phyloP scores from a whole-genome alignment of 2,797 vertebrate species.

The Discoglossus pictus region DNA sequence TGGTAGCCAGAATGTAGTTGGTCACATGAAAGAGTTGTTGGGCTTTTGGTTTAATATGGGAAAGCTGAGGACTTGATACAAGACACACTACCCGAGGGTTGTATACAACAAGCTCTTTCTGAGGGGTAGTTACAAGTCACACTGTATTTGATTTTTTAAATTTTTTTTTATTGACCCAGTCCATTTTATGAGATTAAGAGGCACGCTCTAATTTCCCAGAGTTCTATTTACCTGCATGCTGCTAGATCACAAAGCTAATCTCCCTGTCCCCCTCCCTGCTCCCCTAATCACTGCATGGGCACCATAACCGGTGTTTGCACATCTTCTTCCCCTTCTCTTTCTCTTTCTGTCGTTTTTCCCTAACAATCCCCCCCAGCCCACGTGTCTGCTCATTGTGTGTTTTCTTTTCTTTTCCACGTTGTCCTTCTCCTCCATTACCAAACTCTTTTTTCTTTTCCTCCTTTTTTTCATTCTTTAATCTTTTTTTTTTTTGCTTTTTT shows the following conservation, averaged over 20 bases:
- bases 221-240: conserved; percentile 83
- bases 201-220: conserved; percentile 66
- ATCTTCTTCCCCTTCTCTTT: conserved; percentile 67
- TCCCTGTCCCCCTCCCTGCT: conserved; percentile 59
- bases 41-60: no score
- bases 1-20: no score
- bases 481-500: conserved; percentile 61
- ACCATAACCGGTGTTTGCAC: conserved; percentile 77
- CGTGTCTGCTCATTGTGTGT: conserved; percentile 80
- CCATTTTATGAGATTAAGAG: no score
- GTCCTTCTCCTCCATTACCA: conserved; percentile 80
- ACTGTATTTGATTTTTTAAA: no score
- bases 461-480: conserved; percentile 90
- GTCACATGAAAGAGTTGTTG: no score
- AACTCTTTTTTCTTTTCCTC: conserved; percentile 87
- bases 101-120: no score
- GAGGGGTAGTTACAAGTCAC: no score
- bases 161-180: no score
- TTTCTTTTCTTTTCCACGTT: conserved; percentile 83
- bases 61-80: no score
- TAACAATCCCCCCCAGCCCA: conserved; percentile 73
- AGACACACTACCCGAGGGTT: no score
- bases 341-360: conserved; percentile 63
- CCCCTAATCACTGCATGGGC: conserved; percentile 77
- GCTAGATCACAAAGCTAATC: conserved; percentile 58